Percentiles rank a stretch among this genome's conserved stretches.
These are phyloP conservation scores for Tiliqua scincoides DNA, from an alignment of 2,113 vertebrate genomes.

Conservation along the genomic window DNA sequence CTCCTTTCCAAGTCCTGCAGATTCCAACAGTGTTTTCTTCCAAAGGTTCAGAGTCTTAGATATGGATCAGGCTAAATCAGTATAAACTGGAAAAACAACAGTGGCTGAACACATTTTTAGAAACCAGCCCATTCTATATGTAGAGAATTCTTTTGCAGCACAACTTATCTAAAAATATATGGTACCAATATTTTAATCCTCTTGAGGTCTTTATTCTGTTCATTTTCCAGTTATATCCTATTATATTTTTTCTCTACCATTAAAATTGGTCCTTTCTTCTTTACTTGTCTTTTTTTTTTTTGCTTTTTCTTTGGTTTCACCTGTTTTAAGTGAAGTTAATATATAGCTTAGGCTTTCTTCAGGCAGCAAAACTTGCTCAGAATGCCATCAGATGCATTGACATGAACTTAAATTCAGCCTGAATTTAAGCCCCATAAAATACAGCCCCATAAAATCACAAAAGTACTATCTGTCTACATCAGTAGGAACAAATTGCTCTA, in stretches of 20 bases:
- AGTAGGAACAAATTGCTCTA: background rate
- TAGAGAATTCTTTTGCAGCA: constrained; percentile 34
- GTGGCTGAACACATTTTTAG: constrained; percentile 24
- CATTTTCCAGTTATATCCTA: constrained; percentile 78
- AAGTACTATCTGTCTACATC: background rate
- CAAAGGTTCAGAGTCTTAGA: background rate
- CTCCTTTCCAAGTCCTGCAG: background rate
- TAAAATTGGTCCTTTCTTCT: constrained; percentile 87
- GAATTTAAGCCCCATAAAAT: background rate
- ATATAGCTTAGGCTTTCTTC: background rate
- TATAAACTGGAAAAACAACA: constrained; percentile 31
- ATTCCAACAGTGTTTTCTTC: background rate
- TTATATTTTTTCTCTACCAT: constrained; percentile 86
- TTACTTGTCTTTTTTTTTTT: constrained; percentile 68
- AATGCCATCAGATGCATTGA: background rate
- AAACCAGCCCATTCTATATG: constrained; percentile 1
- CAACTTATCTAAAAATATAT: constrained; percentile 40
- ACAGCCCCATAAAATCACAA: background rate
- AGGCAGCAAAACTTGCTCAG: background rate
- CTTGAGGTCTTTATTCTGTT: constrained; percentile 58
- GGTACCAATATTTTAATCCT: constrained; percentile 67
- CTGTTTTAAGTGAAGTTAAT: background rate
- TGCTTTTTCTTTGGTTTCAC: constrained; percentile 58
- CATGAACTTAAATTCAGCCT: background rate
- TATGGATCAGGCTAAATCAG: constrained; percentile 1